Conservation (phyloP, 2,888 invertebrate genomes). For the Noctuana brunneofusca region DNA sequence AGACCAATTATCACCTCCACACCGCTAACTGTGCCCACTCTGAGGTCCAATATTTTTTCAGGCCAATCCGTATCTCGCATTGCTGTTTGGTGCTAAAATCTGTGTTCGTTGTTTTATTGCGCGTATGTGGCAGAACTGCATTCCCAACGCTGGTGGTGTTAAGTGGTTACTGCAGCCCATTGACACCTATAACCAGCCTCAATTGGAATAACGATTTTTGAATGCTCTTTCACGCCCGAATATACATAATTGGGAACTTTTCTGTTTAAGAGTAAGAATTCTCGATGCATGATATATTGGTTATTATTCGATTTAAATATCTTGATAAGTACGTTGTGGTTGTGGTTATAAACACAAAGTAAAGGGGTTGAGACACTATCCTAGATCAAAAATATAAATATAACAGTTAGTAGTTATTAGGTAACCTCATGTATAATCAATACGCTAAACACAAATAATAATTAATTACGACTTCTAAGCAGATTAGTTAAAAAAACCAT, state of each 20-base stretch:
- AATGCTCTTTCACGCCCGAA: background rate
- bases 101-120: slow-evolving; percentile 14
- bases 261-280: background rate
- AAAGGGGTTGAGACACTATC: no score
- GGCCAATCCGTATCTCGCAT: slow-evolving; percentile 26
- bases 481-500: slow-evolving; percentile 5
- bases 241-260: background rate
- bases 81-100: slow-evolving; percentile 31
- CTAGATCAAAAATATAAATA: no score
- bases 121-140: background rate
- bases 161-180: slow-evolving; percentile 9
- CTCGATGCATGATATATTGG: background rate
- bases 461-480: no score
- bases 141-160: background rate
- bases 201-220: background rate
- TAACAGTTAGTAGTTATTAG: no score
- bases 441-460: no score
- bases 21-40: slow-evolving; percentile 49
- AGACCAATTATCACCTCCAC: slow-evolving; percentile 57
- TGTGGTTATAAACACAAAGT: no score
- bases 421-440: no score
- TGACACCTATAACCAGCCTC: slow-evolving; percentile 8
- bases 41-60: slow-evolving; percentile 30
- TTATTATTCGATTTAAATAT: no score
- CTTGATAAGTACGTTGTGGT: no score